Conservation (phyloP, 2,888 invertebrate species). For the Drosophila barbarae region DNA sequence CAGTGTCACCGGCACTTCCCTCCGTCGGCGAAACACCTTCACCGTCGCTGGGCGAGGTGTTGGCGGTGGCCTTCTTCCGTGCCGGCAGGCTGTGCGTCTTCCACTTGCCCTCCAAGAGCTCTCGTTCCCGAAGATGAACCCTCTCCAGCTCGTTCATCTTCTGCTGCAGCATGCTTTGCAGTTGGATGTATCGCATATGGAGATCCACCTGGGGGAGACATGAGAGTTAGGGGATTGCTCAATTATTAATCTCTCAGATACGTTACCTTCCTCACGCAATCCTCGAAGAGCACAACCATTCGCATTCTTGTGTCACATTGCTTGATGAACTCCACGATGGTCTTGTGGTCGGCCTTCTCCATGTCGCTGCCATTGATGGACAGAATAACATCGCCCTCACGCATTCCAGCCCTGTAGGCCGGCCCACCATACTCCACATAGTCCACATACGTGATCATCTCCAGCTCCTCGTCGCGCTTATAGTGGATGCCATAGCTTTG, state of each 20-base stretch:
- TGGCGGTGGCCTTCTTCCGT: slow-evolving; percentile 86
- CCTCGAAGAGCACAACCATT: slow-evolving; percentile 97
- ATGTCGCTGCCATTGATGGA: slow-evolving; percentile 98
- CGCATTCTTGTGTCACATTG: slow-evolving; percentile 93
- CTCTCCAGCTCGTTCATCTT: slow-evolving; percentile 92
- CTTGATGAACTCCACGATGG: slow-evolving; percentile 94
- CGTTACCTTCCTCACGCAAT: slow-evolving; percentile 93
- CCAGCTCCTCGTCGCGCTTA: slow-evolving; percentile 95
- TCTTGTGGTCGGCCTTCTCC: slow-evolving; percentile 95
- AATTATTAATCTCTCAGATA: fast-evolving
- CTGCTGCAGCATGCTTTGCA: slow-evolving; percentile 90
- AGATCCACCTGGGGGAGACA: slow-evolving; percentile 84
- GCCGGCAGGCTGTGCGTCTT: slow-evolving; percentile 94
- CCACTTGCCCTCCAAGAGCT: slow-evolving; percentile 91
- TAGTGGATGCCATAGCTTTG: slow-evolving; percentile 99
- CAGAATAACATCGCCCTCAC: slow-evolving; percentile 97
- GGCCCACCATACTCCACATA: slow-evolving; percentile 96
- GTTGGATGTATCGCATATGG: slow-evolving; percentile 94
- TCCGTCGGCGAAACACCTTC: slow-evolving; percentile 81
- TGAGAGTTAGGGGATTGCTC: background rate
- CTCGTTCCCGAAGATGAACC: slow-evolving; percentile 88
- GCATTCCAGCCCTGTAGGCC: slow-evolving; percentile 95
- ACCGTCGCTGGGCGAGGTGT: slow-evolving; percentile 81
- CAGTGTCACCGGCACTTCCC: slow-evolving; percentile 65
- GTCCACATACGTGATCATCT: slow-evolving; percentile 98